phyloP scores from a whole-genome alignment of 2,888 invertebrate genomes.

The Diplazon laetatorius region DNA sequence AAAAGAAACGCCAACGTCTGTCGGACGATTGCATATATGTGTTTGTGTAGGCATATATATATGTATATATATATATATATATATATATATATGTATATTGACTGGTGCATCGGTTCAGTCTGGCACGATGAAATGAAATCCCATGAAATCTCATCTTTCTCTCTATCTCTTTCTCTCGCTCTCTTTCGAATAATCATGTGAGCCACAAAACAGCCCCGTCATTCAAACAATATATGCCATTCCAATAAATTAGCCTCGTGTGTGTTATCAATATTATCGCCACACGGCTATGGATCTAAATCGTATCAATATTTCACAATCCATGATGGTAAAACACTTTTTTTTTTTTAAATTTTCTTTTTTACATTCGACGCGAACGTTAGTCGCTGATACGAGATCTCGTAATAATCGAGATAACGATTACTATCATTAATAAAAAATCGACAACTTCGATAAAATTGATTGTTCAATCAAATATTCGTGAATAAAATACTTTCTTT shows the following conservation, averaged over 20 bases:
- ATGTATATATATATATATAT: slow-evolving; percentile 23
- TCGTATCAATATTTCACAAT: not conserved
- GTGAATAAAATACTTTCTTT: no score
- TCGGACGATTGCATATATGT: slow-evolving; percentile 48
- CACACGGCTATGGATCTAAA: slow-evolving; percentile 27
- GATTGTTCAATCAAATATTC: no score
- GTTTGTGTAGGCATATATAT: slow-evolving; percentile 10
- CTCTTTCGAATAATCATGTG: slow-evolving; percentile 56
- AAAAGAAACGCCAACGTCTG: slow-evolving; percentile 54
- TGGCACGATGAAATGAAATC: slow-evolving; percentile 18
- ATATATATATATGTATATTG: not conserved
- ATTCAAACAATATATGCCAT: slow-evolving; percentile 50
- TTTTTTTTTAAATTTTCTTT: no score
- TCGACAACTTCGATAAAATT: no score
- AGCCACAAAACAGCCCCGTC: slow-evolving; percentile 48
- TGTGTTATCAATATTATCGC: slow-evolving; percentile 28
- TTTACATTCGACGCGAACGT: no score
- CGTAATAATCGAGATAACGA: no score
- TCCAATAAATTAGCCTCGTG: slow-evolving; percentile 47
- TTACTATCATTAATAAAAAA: no score
- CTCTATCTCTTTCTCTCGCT: no score
- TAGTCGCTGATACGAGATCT: no score
- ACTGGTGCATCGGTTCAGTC: slow-evolving; percentile 42
- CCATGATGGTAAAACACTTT: no score
- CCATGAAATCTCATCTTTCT: slow-evolving; percentile 39